Evolutionary conservation across 1,140 invertebrate genomes (phyloP), one percentile per base, ranked within the genome.

Genomic region (Saccostrea cuccullata): DNA sequence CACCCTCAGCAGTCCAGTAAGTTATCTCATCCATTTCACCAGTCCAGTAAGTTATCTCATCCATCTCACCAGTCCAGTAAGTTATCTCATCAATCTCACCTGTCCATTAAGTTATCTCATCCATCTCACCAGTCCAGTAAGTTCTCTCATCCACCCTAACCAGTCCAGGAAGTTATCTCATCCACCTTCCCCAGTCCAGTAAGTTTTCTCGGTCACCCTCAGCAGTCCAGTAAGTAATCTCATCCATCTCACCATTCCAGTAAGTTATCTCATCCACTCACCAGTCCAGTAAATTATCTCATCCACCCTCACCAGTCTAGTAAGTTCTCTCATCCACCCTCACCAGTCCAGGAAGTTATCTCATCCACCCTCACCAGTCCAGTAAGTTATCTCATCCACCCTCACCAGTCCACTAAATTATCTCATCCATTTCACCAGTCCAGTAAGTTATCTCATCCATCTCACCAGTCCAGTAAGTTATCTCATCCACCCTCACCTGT

Each of bases 171-270:
- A 36, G n/a, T 82, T 26, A 23, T 47, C 17, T 12, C 20, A 12
- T 30, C 77, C 40, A 17, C 9, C 23, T 11, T 56, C 36, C 0
- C 73, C 36, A 8, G 3, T 26, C 36, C 73, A 36, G 30, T 36
- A 1, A 47, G 47, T 30, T 11, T 13, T 8, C 40, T 47, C 47
- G 6, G 1, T 0, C 17, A 6, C 84, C 84, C 17, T 56, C 60
- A 30, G 0, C 56, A 30, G 23, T 26, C 11, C 26, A 67, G 58
- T 23, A 26, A 82, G 73, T 82, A 8, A n/a, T 26, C n/a, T 26
- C n/a, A 30, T 26, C 36, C 73, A 36, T 84, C 23, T 55, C 87
- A 26, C 58, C 84, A 60, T 3, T 64, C 26, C 58, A 67, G 84
- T 64, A 40, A 82, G 77, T 70, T 70, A 70, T 82, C 77, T 11